Conservation (phyloP, 2,797 vertebrate species). For the Meriones psammophilus region DNA sequence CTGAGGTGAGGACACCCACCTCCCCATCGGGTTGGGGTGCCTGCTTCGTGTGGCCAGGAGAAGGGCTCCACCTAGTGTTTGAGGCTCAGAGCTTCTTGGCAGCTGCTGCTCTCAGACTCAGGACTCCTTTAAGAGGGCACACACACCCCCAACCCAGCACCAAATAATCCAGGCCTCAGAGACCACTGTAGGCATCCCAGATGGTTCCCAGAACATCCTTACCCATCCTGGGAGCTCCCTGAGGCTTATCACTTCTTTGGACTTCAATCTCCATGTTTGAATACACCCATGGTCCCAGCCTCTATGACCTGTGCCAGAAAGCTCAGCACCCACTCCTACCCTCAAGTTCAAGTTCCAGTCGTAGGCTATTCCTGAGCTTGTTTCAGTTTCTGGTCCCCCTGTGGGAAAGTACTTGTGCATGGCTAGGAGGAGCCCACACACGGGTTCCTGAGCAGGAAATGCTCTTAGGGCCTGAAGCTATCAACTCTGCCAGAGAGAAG, state of each 20-base stretch:
- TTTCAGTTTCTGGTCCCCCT: too few species aligned
- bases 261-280: neutral
- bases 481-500: neutral
- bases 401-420: neutral
- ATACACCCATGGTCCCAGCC: neutral
- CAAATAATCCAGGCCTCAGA: neutral
- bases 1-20: fast-evolving
- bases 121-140: fast-evolving
- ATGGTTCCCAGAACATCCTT: neutral
- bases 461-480: neutral
- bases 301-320: neutral
- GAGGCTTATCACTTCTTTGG: neutral
- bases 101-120: neutral
- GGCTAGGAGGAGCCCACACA: neutral
- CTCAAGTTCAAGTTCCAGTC: too few species aligned
- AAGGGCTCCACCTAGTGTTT: neutral
- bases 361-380: fast-evolving
- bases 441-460: neutral
- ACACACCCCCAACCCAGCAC: fast-evolving
- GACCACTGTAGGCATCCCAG: neutral
- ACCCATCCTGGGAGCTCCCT: neutral
- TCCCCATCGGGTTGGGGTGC: fast-evolving
- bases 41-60: neutral
- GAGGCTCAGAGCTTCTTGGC: neutral
- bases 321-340: fast-evolving